Percentiles rank a stretch among this genome's conserved stretches.
Evolutionary conservation across 2,888 invertebrate genomes (phyloP).

Genomic region (Limnephilus auricula): DNA sequence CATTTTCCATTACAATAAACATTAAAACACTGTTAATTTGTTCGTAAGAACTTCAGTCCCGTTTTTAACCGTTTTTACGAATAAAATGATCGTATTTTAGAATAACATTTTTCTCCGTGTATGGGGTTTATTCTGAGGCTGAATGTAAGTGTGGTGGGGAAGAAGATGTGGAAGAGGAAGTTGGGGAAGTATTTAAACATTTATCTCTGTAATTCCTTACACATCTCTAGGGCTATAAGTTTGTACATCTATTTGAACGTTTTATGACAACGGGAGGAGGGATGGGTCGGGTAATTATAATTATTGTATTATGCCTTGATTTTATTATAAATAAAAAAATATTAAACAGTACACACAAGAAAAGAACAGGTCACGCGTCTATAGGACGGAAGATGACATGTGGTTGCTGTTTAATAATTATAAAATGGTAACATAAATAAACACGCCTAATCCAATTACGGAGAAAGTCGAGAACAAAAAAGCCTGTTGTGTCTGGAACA

Average conservation of each 20-base stretch:
- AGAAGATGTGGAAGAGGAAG: too few species aligned
- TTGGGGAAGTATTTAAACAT: too few species aligned
- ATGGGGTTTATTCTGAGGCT: too few species aligned
- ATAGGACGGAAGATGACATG: slow-evolving; percentile 48
- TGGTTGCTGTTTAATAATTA: slow-evolving; percentile 63
- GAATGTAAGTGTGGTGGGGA: too few species aligned
- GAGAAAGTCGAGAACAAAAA: slow-evolving; percentile 46
- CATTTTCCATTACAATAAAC: too few species aligned
- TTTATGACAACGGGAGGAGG: background rate
- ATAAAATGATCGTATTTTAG: too few species aligned
- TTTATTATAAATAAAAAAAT: background rate
- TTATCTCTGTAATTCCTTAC: too few species aligned
- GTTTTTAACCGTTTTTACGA: too few species aligned
- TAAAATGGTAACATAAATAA: slow-evolving; percentile 61
- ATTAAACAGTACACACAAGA: background rate
- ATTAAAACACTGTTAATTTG: too few species aligned
- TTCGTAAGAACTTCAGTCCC: too few species aligned
- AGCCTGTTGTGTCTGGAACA: slow-evolving; percentile 59
- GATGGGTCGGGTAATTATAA: background rate
- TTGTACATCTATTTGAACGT: background rate
- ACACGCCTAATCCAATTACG: slow-evolving; percentile 62
- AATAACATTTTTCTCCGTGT: too few species aligned
- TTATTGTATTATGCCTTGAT: background rate
- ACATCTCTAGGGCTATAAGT: too few species aligned
- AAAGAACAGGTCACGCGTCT: background rate